A percentile compares a stretch with the other conserved stretches of the same genome.
Evolutionary conservation across 2,797 vertebrate genomes (phyloP).

Genomic region (Acanthis flammea): DNA sequence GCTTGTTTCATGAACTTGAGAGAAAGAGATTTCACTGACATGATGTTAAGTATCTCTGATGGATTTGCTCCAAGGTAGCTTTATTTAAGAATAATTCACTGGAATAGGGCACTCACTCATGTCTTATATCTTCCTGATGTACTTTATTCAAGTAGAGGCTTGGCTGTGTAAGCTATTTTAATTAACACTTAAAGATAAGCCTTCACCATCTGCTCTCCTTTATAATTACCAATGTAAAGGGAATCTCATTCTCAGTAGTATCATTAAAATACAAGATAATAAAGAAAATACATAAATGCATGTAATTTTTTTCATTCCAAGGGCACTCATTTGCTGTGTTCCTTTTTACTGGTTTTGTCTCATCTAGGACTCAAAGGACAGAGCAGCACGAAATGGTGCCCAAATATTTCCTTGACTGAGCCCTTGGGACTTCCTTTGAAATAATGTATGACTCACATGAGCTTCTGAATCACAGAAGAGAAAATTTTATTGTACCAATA

Average conservation of each 20-base stretch:
- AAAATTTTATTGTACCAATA: neutral
- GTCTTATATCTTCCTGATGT: neutral
- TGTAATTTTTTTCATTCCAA: constrained; percentile 12
- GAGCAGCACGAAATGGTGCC: neutral
- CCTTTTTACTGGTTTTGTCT: constrained; percentile 30
- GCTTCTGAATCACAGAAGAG: constrained; percentile 10
- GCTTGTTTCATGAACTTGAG: neutral
- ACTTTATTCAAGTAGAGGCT: constrained; percentile 51
- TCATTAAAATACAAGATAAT: constrained; percentile 69
- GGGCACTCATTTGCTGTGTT: constrained; percentile 7
- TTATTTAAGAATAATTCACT: neutral
- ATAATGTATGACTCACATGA: constrained; percentile 25
- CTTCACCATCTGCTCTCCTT: constrained; percentile 71
- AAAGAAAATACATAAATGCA: constrained; percentile 31
- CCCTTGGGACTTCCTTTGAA: constrained; percentile 24
- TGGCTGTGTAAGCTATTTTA: constrained; percentile 68
- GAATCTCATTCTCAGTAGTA: constrained; percentile 50
- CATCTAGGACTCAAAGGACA: constrained; percentile 31
- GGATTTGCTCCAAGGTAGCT: neutral
- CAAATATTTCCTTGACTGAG: constrained; percentile 37
- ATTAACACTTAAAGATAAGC: constrained; percentile 73
- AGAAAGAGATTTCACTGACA: neutral
- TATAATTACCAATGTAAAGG: constrained; percentile 70
- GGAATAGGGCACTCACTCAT: neutral
- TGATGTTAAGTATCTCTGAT: neutral